Evolutionary conservation across 1,140 invertebrate species (phyloP), one percentile per base, ranked within the genome.

Genomic region (Archegozetes longisetosus): DNA sequence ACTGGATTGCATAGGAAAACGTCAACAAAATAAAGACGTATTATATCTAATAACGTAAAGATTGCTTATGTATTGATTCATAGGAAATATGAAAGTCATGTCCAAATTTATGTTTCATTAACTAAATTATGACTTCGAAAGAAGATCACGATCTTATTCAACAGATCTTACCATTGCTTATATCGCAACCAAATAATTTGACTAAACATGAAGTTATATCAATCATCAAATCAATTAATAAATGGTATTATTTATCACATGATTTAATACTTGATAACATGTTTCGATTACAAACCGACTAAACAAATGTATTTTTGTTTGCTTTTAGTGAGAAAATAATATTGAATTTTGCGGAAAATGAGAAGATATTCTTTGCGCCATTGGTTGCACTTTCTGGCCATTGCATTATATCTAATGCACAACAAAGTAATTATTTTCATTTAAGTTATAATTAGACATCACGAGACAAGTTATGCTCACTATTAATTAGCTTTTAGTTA

Each of bases 311-410:
- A 6, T 40, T 40, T 9, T 17, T 40, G 32, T 9, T 40, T 40
- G 17, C 12, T n/a, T 46, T 17, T 47, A 56, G 28, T 22, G n/a
- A 32, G 3, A 47, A 56, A 32, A 32, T 23, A 23, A 46, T 22
- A 3, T 70, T 82, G 28, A 77, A 79, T 40, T 82, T 85, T 71
- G 82, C 84, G 66, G 82, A 82, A 65, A 78, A 81, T 64, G 82
- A 82, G 73, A 82, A 82, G 66, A 76, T 77, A 32, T 87, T 87
- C 73, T 87, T 84, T 68, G 82, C 81, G 56, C 79, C 83, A 4
- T 84, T 86, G 73, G 80, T 81, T 64, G 80, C 82, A 23, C 70
- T 87, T 63, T 79, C 83, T 57, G 79, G 83, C 14, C 82, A 86
- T 74, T 85, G 82, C 67, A 79, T 88, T 62, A 81, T 81, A 70